Percentiles rank a stretch among this genome's conserved stretches.
Evolutionary conservation across 2,797 vertebrate species (phyloP).

Genomic region (Enteromius paludinosus): DNA sequence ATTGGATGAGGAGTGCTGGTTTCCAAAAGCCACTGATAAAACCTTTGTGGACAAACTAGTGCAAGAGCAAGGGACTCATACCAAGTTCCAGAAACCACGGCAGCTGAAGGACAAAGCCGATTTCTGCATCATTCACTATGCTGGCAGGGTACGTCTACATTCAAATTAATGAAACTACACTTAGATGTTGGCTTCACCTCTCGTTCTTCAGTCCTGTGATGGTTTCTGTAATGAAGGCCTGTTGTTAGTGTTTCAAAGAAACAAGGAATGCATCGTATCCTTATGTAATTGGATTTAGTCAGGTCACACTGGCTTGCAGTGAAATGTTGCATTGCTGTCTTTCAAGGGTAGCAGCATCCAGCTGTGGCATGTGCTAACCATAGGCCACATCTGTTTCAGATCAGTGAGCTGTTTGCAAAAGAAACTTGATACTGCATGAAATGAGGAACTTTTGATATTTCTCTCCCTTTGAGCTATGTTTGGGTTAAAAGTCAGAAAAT

Average conservation of each 20-base stretch:
- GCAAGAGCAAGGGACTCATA: slow-evolving; percentile 95
- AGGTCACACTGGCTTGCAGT: slow-evolving; percentile 23
- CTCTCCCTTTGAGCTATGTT: slow-evolving; percentile 1
- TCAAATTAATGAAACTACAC: background rate
- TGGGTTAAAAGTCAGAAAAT: slow-evolving; percentile 20
- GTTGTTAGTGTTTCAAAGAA: background rate
- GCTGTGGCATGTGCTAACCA: slow-evolving; percentile 41
- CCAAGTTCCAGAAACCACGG: slow-evolving; percentile 96
- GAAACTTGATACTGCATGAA: slow-evolving; percentile 42
- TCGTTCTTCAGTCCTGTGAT: background rate
- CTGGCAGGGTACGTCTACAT: slow-evolving; percentile 85
- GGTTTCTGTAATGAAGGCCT: background rate
- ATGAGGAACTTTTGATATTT: slow-evolving; percentile 19
- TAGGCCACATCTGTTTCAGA: slow-evolving; percentile 58
- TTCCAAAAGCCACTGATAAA: slow-evolving; percentile 98
- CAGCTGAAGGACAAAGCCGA: slow-evolving; percentile 98
- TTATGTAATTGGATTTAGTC: slow-evolving; percentile 30
- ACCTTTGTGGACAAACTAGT: slow-evolving; percentile 96
- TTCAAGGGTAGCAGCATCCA: slow-evolving; percentile 33
- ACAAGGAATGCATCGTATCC: background rate
- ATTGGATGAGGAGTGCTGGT: slow-evolving; percentile 98
- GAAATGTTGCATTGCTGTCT: slow-evolving; percentile 20
- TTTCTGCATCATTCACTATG: slow-evolving; percentile 98
- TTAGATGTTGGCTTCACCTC: background rate
- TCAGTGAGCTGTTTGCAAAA: slow-evolving; percentile 39